Percentiles rank a stretch among this genome's conserved stretches.
Conservation (phyloP, 2,113 vertebrate genomes). For the Tamias sibiricus region DNA sequence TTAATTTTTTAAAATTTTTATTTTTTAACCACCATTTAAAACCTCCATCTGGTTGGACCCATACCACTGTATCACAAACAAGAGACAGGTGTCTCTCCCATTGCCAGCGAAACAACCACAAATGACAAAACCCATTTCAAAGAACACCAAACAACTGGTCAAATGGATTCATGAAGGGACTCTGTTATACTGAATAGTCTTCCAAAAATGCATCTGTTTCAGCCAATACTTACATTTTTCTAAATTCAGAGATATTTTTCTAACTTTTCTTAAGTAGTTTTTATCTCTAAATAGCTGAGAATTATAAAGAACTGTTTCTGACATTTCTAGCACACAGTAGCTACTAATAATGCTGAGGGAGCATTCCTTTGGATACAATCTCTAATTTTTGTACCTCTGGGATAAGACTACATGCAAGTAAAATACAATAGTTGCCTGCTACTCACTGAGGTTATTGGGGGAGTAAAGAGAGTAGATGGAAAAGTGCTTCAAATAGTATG, state of each 20-base stretch:
- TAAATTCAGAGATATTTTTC: conserved; percentile 11
- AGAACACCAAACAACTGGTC: neutral
- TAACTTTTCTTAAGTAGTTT: conserved; percentile 28
- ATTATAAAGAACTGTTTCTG: conserved; percentile 52
- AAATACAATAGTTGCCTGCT: conserved; percentile 38
- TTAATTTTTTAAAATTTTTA: neutral
- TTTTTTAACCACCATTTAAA: neutral
- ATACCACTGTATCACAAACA: neutral
- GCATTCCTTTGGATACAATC: conserved; percentile 47
- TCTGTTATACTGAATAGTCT: neutral
- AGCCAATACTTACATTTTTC: neutral
- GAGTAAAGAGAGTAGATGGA: neutral
- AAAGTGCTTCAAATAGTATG: neutral
- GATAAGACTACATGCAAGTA: conserved; percentile 25
- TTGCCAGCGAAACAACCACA: neutral
- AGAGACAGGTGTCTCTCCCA: neutral
- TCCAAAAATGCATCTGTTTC: neutral
- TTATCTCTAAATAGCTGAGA: conserved; percentile 52
- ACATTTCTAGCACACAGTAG: conserved; percentile 50
- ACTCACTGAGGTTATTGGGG: neutral
- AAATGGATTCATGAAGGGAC: neutral
- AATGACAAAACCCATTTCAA: neutral
- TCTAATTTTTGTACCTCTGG: conserved; percentile 29
- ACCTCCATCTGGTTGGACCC: neutral
- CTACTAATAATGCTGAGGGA: conserved; percentile 50